phyloP scores from a whole-genome alignment of 2,113 vertebrate genomes.

The Rhinichthys klamathensis region DNA sequence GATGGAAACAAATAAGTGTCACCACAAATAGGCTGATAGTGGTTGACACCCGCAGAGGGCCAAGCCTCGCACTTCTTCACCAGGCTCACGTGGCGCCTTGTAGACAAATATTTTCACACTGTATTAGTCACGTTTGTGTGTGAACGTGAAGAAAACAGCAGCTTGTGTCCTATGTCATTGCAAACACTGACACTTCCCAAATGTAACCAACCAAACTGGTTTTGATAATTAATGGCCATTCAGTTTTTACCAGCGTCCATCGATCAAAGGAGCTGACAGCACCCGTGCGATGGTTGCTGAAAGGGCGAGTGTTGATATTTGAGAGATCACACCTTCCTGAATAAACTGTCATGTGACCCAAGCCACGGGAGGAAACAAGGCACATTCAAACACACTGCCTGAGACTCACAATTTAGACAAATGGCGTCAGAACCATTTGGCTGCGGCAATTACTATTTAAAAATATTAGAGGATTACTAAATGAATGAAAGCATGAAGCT shows the following conservation, averaged over 20 bases:
- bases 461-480: neutral
- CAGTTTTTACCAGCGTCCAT: neutral
- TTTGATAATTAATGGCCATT: neutral
- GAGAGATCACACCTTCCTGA: slow-evolving; percentile 27
- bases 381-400: neutral
- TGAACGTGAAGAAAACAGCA: neutral
- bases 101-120: neutral
- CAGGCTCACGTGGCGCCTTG: neutral
- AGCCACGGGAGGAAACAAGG: neutral
- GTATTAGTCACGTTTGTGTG: neutral
- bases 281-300: neutral
- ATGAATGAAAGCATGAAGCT: neutral
- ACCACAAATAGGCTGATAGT: slow-evolving; percentile 40
- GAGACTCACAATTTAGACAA: neutral
- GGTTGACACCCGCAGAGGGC: slow-evolving; percentile 41
- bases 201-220: neutral
- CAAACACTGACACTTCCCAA: neutral
- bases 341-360: slow-evolving; percentile 27
- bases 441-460: no score
- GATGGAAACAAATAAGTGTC: slow-evolving; percentile 32
- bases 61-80: slow-evolving; percentile 43
- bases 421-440: neutral
- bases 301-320: neutral
- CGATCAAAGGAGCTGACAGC: slow-evolving; percentile 8
- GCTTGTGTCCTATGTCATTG: no score